A percentile compares a stretch with the other conserved stretches of the same genome.
Evolutionary conservation across 2,113 vertebrate genomes (phyloP).

Genomic region (Baryphthengus martii): DNA sequence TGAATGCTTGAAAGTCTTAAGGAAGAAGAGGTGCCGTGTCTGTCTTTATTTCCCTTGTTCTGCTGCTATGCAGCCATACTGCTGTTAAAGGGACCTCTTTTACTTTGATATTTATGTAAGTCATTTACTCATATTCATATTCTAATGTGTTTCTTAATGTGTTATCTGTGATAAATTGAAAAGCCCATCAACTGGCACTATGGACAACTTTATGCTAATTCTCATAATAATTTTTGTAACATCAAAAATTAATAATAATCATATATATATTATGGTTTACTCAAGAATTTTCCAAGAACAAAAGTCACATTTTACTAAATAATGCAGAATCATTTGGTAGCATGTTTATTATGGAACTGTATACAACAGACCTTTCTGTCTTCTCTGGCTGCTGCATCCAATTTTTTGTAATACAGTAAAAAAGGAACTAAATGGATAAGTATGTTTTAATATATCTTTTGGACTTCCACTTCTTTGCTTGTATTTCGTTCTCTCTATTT

Average conservation of each 20-base stretch:
- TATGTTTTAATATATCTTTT: not conserved
- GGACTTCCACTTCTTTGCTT: not conserved
- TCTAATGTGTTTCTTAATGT: not conserved
- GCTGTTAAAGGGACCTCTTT: slow-evolving; percentile 2
- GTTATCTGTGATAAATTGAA: not conserved
- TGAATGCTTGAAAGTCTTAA: not conserved
- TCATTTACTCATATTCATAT: not conserved
- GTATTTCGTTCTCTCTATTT: not conserved
- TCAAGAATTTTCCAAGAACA: not conserved
- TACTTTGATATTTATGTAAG: not conserved
- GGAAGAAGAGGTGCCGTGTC: not conserved
- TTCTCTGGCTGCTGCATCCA: not conserved
- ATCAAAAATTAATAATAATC: not conserved
- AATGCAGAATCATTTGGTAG: not conserved
- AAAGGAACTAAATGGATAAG: not conserved
- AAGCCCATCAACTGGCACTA: not conserved
- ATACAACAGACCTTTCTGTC: not conserved
- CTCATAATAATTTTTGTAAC: not conserved
- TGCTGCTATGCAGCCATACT: slow-evolving; percentile 35
- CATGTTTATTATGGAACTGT: not conserved
- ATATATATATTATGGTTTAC: not conserved
- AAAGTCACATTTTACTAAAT: not conserved
- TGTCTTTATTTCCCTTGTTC: not conserved
- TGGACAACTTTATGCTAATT: not conserved
- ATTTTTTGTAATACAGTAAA: not conserved